Evolutionary conservation across 2,888 invertebrate species (phyloP).

Genomic region (Dryocosmus kuriphilus): DNA sequence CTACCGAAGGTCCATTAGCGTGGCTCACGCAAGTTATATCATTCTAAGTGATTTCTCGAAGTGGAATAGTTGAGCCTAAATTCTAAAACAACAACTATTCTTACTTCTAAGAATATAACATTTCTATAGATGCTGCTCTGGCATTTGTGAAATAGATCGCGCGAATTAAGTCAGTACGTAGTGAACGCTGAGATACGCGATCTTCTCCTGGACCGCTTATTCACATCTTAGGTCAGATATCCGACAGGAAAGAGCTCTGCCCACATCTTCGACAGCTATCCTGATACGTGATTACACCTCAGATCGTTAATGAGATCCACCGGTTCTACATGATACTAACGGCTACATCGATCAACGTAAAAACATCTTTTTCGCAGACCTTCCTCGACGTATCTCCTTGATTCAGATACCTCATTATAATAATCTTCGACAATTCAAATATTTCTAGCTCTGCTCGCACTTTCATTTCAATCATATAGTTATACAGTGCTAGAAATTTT

Average conservation of each 20-base stretch:
- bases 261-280: not conserved
- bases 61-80: constrained; percentile 17
- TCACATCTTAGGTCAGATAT: not conserved
- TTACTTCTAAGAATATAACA: constrained; percentile 9
- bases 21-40: constrained; percentile 15
- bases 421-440: not conserved
- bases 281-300: constrained; percentile 10
- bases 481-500: too few species aligned
- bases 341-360: constrained; percentile 12
- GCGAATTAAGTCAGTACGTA: constrained; percentile 18
- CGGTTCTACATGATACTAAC: not conserved
- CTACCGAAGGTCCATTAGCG: constrained; percentile 1
- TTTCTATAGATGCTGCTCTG: not conserved
- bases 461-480: not conserved
- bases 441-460: not conserved
- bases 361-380: constrained; percentile 8
- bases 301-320: constrained; percentile 12
- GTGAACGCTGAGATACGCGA: not conserved
- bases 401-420: not conserved
- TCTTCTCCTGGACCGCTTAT: not conserved
- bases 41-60: constrained; percentile 29
- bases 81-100: constrained; percentile 16
- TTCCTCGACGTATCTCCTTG: not conserved
- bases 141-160: not conserved
- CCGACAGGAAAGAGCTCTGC: not conserved